phyloP scores from a whole-genome alignment of 1,140 invertebrate genomes.

The Drosophila paulistorum region DNA sequence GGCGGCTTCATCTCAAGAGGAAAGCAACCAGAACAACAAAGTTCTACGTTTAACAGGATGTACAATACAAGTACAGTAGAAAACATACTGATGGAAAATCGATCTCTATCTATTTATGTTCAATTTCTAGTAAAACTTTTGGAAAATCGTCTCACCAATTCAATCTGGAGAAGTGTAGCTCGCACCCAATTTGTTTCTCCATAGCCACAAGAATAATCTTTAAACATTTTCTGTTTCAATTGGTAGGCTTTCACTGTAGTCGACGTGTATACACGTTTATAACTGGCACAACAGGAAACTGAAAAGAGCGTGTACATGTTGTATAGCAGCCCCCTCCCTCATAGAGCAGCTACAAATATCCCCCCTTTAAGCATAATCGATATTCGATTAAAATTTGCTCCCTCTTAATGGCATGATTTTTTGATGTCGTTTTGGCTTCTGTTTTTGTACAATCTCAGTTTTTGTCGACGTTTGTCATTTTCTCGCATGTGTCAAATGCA shows the following conservation, averaged over 20 bases:
- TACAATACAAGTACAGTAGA: not conserved
- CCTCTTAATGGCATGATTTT: conserved; percentile 27
- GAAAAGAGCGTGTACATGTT: conserved; percentile 23
- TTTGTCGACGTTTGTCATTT: conserved; percentile 4
- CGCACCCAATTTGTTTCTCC: too few species aligned
- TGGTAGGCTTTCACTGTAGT: too few species aligned
- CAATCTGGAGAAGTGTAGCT: too few species aligned
- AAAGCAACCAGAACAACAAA: not conserved
- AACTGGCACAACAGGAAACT: conserved; percentile 32
- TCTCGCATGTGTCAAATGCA: conserved; percentile 13
- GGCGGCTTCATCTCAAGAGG: conserved; percentile 5
- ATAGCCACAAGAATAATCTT: too few species aligned
- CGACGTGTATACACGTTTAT: too few species aligned
- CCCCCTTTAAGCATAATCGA: conserved; percentile 40
- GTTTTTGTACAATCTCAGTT: not conserved
- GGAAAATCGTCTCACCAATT: too few species aligned
- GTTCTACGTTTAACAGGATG: conserved; percentile 3
- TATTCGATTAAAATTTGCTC: conserved; percentile 57
- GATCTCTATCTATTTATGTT: too few species aligned
- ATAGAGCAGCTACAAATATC: too few species aligned
- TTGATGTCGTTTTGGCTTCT: not conserved
- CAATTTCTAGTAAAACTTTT: too few species aligned
- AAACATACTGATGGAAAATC: too few species aligned
- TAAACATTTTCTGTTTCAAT: too few species aligned
- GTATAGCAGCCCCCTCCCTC: not conserved